These are phyloP conservation scores for Perca flavescens DNA, from an alignment of 2,113 vertebrate genomes.

Conservation along the genomic window DNA sequence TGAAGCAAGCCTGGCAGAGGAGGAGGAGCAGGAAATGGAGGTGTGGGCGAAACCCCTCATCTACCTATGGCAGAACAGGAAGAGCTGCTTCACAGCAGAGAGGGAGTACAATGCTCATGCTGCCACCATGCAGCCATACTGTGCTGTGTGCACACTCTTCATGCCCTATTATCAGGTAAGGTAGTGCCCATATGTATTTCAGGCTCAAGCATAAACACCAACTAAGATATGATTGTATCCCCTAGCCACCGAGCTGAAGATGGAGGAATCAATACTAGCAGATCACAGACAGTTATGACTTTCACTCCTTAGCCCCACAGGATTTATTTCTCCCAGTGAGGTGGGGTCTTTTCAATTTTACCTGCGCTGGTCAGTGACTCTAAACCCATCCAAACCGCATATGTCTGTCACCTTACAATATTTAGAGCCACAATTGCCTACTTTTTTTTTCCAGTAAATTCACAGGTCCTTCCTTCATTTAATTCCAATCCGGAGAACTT, in stretches of 20 bases:
- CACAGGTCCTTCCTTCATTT: not conserved
- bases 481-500: not conserved
- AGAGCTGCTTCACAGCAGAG: conserved; percentile 89
- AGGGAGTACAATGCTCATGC: conserved; percentile 90
- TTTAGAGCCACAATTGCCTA: not conserved
- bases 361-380: not conserved
- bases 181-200: not conserved
- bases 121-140: conserved; percentile 88
- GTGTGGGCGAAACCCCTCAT: conserved; percentile 93
- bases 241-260: not conserved
- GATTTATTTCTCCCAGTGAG: conserved; percentile 6
- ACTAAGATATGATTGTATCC: not conserved
- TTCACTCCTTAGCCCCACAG: not conserved
- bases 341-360: not conserved
- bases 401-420: not conserved
- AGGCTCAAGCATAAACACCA: not conserved
- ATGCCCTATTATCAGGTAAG: conserved; percentile 95
- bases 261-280: conserved; percentile 9
- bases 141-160: conserved; percentile 95
- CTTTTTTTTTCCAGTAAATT: not conserved
- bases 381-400: not conserved
- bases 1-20: conserved; percentile 84
- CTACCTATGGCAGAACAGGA: conserved; percentile 91
- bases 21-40: conserved; percentile 89
- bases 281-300: not conserved